These are phyloP conservation scores for Marisa cornuarietis DNA, from an alignment of 1,140 invertebrate genomes.

Conservation along the genomic window DNA sequence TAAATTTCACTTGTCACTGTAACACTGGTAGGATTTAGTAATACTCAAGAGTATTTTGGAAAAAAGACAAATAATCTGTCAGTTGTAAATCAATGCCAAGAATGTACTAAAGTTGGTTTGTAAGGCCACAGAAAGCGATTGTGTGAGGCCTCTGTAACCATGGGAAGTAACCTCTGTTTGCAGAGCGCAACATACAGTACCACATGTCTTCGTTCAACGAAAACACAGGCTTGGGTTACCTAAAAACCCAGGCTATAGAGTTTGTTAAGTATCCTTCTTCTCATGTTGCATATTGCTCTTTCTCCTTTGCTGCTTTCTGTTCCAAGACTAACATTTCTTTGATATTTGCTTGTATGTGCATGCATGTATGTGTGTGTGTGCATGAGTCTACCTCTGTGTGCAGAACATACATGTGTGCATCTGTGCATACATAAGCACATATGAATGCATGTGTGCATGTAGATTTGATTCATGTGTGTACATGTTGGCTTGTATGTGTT, in stretches of 20 bases:
- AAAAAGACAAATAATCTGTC: too few relatives aligned
- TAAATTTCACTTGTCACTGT: too few relatives aligned
- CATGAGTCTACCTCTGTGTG: constrained; percentile 2
- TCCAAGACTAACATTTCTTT: not conserved
- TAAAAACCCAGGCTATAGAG: constrained; percentile 97
- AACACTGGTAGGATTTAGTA: too few relatives aligned
- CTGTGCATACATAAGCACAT: not conserved
- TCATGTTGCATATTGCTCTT: not conserved
- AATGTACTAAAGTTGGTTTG: too few relatives aligned
- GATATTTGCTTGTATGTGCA: constrained; percentile 1
- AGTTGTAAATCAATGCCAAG: too few relatives aligned
- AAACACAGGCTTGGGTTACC: constrained; percentile 92
- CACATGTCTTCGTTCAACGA: constrained; percentile 99
- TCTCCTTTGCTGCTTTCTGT: not conserved
- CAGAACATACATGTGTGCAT: not conserved
- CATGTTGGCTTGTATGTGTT: not conserved
- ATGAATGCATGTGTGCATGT: not conserved
- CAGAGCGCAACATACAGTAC: constrained; percentile 92
- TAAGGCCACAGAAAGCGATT: too few relatives aligned
- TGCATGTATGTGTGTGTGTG: constrained; percentile 13
- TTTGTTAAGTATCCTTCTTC: constrained; percentile 87
- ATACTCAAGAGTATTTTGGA: too few relatives aligned
- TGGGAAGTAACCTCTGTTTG: constrained; percentile 28
- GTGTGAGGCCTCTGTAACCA: too few relatives aligned
- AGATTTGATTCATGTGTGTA: not conserved